Base-by-base conservation (phyloP, 2,113 vertebrate genomes). In the Boleophthalmus pectinirostris region DNA sequence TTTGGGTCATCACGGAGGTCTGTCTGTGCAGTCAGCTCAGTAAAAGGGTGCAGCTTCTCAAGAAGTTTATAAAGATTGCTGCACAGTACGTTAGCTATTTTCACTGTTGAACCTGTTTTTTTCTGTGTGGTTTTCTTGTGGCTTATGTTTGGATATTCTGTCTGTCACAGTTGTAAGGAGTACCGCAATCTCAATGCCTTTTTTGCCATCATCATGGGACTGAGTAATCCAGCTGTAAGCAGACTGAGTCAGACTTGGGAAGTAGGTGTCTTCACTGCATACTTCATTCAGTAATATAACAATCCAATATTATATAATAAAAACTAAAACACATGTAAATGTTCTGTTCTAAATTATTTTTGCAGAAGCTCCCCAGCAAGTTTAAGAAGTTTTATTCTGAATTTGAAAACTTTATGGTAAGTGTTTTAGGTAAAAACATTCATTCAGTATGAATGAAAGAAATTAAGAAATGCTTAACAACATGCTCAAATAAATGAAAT, bases 351-450 rank as follows among this genome's bases (percentile, higher is more conserved):
- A 68, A 18, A 91, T 88, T 94, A 63, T 91, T 82, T 95, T 92
- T 80, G 83, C 94, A 99, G 98, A 99, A 99, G 96, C 96, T 99
- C 88, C 97, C 98, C 75, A 96, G 95, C 94, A 99, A 99, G 90
- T 99, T 99, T 88, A 98, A 96, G 92, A 99, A 97, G 94, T 97
- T 96, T 94, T 98, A 97, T 61, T 93, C 92, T 5, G 98, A 99
- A 90, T 99, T 98, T 96, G 98, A 99, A 93, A 98, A 95, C 92
- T 91, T 98, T 88, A 99, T 99, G 98, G 98, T 98, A 86, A 95
- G 94, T 90, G 46, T 58, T 56, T 23, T 21, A 2, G 7, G 47
- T 18, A 16, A 49, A 14, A 49, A 3, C 16, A 16, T 18, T 16
- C 5, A 51, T 51, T 51, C 16, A 9, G 10, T 43, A 8, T 43